A percentile compares a stretch with the other conserved stretches of the same genome.
These are phyloP conservation scores for Anolis carolinensis DNA, from an alignment of 2,113 vertebrate species.

Conservation along the genomic window DNA sequence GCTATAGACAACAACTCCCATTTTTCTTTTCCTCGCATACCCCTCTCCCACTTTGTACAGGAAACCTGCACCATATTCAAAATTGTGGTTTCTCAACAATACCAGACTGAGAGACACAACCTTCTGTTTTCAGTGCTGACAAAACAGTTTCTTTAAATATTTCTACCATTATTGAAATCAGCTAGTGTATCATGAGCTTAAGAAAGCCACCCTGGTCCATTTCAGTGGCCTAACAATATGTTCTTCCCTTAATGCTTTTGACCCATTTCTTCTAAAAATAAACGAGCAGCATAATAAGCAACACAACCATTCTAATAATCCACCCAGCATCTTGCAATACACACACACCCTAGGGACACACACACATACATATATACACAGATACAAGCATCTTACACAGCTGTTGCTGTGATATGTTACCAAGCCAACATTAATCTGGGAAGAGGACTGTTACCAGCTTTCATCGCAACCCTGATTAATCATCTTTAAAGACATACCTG, in stretches of 20 bases:
- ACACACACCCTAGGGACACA: neutral
- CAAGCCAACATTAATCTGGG: conserved; percentile 43
- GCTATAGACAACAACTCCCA: neutral
- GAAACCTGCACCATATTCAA: neutral
- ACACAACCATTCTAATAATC: neutral
- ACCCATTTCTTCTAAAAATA: conserved; percentile 22
- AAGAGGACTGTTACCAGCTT: conserved; percentile 10
- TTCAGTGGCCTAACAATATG: neutral
- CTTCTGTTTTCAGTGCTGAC: neutral
- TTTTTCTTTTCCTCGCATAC: neutral
- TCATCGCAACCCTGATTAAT: conserved; percentile 25
- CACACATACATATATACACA: too few relatives aligned
- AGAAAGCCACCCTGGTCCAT: conserved; percentile 2
- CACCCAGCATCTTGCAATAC: conserved; percentile 22
- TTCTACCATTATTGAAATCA: neutral
- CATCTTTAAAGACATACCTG: conserved; percentile 28
- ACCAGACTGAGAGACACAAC: neutral
- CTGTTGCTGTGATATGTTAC: conserved; percentile 21
- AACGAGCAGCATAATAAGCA: conserved; percentile 26
- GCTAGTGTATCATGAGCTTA: neutral
- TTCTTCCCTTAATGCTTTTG: conserved; percentile 19
- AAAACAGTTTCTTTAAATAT: neutral
- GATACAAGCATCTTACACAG: neutral
- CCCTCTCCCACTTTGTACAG: neutral
- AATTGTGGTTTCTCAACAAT: neutral